Conservation (phyloP, 2,888 invertebrate genomes). For the Agrotis segetum region DNA sequence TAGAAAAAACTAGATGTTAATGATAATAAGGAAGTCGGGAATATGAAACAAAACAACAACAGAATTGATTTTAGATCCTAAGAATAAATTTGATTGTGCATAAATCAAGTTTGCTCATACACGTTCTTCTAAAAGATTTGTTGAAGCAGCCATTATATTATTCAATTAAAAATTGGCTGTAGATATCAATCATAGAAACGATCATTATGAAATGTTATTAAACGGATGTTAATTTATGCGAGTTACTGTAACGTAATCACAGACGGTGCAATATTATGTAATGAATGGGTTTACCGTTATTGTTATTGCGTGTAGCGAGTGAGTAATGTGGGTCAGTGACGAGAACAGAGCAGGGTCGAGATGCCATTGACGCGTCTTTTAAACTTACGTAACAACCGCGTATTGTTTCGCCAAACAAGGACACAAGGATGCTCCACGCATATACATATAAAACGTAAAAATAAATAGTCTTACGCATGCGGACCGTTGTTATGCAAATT, state of each 20-base stretch:
- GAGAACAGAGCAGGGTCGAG: conserved; percentile 89
- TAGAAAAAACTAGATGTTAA: not conserved
- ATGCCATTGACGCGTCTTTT: conserved; percentile 87
- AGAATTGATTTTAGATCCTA: not conserved
- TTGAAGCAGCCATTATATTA: not conserved
- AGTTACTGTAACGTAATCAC: conserved; percentile 73
- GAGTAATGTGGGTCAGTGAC: conserved; percentile 89
- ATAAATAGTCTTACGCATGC: conserved; percentile 61
- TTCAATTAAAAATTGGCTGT: conserved; percentile 5
- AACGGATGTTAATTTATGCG: conserved; percentile 64
- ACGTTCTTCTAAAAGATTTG: not conserved
- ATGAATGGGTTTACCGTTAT: conserved; percentile 84
- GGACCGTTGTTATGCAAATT: conserved; percentile 56
- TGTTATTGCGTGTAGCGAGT: conserved; percentile 82
- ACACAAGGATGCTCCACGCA: conserved; percentile 73
- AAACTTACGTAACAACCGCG: conserved; percentile 81
- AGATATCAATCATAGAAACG: conserved; percentile 35
- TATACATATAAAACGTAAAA: conserved; percentile 61
- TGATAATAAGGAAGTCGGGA: not conserved
- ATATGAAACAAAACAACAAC: not conserved
- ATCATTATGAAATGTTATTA: conserved; percentile 45
- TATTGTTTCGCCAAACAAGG: conserved; percentile 84
- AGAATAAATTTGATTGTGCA: not conserved
- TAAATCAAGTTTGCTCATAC: not conserved
- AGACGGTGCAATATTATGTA: conserved; percentile 79